Conservation (phyloP, 2,797 vertebrate species). For the Gila robusta region DNA sequence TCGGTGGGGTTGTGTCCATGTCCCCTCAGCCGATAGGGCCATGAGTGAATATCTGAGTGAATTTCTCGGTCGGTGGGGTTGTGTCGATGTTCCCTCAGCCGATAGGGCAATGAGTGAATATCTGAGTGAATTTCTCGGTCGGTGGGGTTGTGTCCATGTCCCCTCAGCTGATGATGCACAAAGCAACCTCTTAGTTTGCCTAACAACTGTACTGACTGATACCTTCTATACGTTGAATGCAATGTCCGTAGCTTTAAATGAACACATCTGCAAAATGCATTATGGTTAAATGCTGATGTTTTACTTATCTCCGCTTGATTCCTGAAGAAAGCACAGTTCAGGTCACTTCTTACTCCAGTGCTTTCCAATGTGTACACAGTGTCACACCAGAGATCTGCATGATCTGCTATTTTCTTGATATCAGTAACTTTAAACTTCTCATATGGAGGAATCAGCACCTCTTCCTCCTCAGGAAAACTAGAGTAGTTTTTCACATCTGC, state of each 20-base stretch:
- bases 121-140: background rate
- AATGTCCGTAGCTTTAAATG: background rate
- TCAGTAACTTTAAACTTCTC: background rate
- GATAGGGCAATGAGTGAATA: background rate
- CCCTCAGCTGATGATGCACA: too few relatives aligned
- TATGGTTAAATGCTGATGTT: background rate
- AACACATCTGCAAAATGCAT: background rate
- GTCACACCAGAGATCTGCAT: background rate
- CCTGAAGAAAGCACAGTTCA: background rate
- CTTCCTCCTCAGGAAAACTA: background rate
- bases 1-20: background rate
- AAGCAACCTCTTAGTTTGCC: background rate
- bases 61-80: too few relatives aligned
- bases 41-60: too few relatives aligned
- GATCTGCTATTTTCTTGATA: background rate
- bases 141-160: too few relatives aligned
- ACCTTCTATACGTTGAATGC: too few relatives aligned
- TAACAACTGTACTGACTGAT: background rate
- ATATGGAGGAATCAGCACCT: background rate
- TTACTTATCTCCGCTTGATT: background rate
- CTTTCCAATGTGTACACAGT: background rate
- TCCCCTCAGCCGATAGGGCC: too few relatives aligned
- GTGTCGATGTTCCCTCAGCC: too few relatives aligned
- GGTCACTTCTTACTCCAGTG: background rate
- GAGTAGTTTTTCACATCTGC: background rate